Percentiles rank a stretch among this genome's conserved stretches.
These are phyloP conservation scores for Koerneria pararmatus DNA, from an alignment of 2,888 invertebrate genomes.

Conservation along the genomic window DNA sequence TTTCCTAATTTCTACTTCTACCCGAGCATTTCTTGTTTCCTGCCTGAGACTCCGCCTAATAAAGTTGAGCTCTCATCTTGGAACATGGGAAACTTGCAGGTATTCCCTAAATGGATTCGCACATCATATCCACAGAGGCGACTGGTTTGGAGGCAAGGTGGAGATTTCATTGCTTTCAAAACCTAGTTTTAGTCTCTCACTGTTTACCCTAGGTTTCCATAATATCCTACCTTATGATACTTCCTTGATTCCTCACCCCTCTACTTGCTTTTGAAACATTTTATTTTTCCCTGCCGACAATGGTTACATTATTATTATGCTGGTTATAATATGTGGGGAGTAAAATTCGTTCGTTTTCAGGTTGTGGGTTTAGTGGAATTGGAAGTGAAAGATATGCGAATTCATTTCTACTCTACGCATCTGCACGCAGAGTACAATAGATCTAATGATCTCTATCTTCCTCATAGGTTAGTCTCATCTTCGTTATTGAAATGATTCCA, in stretches of 20 bases:
- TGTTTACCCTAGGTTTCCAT: too few species aligned
- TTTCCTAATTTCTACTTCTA: too few species aligned
- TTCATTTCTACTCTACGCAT: slow-evolving; percentile 89
- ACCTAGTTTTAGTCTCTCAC: too few species aligned
- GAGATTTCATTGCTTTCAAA: too few species aligned
- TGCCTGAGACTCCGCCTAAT: too few species aligned
- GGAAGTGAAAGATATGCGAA: slow-evolving; percentile 65
- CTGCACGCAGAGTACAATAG: slow-evolving; percentile 88
- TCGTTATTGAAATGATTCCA: not conserved
- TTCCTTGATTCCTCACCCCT: too few species aligned
- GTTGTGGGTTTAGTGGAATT: slow-evolving; percentile 61
- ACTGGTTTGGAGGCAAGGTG: slow-evolving; percentile 97
- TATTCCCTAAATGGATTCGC: slow-evolving; percentile 97
- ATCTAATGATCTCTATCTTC: slow-evolving; percentile 77
- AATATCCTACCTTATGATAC: too few species aligned
- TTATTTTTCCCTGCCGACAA: too few species aligned
- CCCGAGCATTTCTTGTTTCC: too few species aligned
- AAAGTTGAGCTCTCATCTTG: not conserved
- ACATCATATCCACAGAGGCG: slow-evolving; percentile 82
- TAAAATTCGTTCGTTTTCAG: slow-evolving; percentile 10
- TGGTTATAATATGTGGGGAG: not conserved
- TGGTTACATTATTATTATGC: too few species aligned
- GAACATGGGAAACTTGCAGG: slow-evolving; percentile 54
- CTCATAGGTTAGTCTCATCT: slow-evolving; percentile 71
- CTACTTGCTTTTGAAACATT: too few species aligned